These are phyloP conservation scores for Eucidaris tribuloides DNA, from an alignment of 35 echinoderm and acorn worm genomes.

Conservation along the genomic window DNA sequence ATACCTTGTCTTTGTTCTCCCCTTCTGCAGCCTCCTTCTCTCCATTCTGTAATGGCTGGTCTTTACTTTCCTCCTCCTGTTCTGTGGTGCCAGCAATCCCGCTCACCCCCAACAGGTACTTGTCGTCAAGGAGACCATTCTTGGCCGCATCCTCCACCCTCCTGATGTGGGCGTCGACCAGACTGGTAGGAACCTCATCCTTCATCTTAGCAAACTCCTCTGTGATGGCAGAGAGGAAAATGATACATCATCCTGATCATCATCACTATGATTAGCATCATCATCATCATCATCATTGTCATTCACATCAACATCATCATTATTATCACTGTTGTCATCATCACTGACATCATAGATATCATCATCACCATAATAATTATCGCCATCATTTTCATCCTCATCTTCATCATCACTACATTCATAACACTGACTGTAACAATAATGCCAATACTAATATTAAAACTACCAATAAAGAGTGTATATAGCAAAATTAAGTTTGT, in stretches of 20 bases:
- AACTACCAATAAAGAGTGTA: no score
- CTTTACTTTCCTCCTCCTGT: constrained; percentile 44
- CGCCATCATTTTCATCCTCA: no score
- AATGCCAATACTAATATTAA: no score
- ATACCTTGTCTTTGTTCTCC: constrained; percentile 19
- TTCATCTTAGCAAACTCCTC: constrained; percentile 99
- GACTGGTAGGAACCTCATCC: constrained; percentile 83
- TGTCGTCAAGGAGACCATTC: constrained; percentile 51
- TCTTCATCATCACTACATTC: no score
- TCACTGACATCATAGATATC: no score
- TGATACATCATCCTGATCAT: neutral
- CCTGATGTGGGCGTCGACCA: constrained; percentile 86
- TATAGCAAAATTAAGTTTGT: no score
- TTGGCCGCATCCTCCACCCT: constrained; percentile 78
- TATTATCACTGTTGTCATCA: no score
- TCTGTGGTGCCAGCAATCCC: constrained; percentile 89
- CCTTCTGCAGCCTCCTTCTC: constrained; percentile 17
- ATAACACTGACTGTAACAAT: no score
- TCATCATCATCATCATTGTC: no score
- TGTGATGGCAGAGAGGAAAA: constrained; percentile 16
- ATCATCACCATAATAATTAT: no score
- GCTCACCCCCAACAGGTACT: constrained; percentile 79
- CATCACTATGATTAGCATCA: no score
- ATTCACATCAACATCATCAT: no score
- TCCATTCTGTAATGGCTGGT: constrained; percentile 6